These are phyloP conservation scores for Sympetrum striolatum DNA, from an alignment of 2,888 invertebrate species.

Conservation along the genomic window DNA sequence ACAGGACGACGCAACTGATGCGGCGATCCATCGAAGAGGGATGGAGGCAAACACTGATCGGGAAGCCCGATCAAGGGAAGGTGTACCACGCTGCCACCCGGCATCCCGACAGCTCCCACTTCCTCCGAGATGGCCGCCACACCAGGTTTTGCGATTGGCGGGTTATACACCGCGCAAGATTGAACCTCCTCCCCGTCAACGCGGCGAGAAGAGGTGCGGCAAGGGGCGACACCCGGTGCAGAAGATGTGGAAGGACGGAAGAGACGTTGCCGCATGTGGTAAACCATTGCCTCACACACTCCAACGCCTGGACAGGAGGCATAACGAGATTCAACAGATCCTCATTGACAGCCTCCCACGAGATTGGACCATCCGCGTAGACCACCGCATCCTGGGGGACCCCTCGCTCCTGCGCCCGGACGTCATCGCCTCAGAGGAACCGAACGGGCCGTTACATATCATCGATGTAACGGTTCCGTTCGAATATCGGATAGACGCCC, in stretches of 20 bases:
- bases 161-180: not conserved
- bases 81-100: no score
- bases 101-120: no score
- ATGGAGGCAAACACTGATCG: no score
- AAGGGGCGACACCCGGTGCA: not conserved
- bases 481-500: constrained; percentile 52
- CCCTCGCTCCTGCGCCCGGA: constrained; percentile 50
- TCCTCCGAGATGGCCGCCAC: no score
- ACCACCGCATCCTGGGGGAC: constrained; percentile 46
- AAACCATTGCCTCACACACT: not conserved
- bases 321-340: not conserved
- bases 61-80: no score
- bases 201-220: not conserved
- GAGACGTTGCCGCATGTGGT: not conserved
- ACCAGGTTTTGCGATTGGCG: not conserved
- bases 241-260: not conserved
- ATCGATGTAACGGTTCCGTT: constrained; percentile 55
- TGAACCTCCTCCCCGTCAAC: not conserved
- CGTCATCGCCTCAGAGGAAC: constrained; percentile 50
- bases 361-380: constrained; percentile 44
- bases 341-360: not conserved
- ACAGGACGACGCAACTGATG: no score
- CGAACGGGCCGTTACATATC: constrained; percentile 49
- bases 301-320: not conserved
- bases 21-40: no score